Evolutionary conservation across 2,113 vertebrate species (phyloP), one percentile per base, ranked within the genome.

Genomic region (Perccottus glenii): DNA sequence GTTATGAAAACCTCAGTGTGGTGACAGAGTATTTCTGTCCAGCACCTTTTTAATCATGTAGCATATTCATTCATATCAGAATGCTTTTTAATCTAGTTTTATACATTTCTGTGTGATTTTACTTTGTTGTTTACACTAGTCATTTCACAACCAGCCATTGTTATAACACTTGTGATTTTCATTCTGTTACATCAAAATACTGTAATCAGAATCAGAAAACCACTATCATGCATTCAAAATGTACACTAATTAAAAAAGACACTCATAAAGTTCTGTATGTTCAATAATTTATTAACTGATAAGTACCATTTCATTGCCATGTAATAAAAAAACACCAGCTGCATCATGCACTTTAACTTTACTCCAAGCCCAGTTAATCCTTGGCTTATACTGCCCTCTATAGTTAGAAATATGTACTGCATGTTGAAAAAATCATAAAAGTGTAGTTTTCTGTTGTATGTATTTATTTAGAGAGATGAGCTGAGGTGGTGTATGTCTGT

Each of bases 281-380:
- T 6, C 12, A 14, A 52, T 5, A 40, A 40, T 40, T 12, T 11
- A 46, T 46, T 5, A 11, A 5, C 3, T 46, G 3, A 11, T 52
- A 4, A 33, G 12, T 5, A 33, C 11, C 32, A 11, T 5, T 19
- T 52, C 5, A 32, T 27, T 11, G 19, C 19, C 3, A 33, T 11
- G 27, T 32, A 52, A 32, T 33, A 32, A 11, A 11, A 53, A 36
- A 7, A 36, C 52, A 36, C 51, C 51, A 55, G 33, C 52, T 55
- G 14, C 52, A n/a, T 55, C 33, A 33, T 36, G 52, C 52, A 55
- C 52, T 55, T 55, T 55, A 55, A 36, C 52, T 9, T 9, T 7
- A 9, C 5, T 19, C 16, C 16, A 27, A 27, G 19, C 6, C 4
- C 33, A 14, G 3, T 11, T 10, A 4, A 11, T 43, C 5, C 1